phyloP scores from a whole-genome alignment of 2,888 invertebrate species.

The Drosophila demipolita region DNA sequence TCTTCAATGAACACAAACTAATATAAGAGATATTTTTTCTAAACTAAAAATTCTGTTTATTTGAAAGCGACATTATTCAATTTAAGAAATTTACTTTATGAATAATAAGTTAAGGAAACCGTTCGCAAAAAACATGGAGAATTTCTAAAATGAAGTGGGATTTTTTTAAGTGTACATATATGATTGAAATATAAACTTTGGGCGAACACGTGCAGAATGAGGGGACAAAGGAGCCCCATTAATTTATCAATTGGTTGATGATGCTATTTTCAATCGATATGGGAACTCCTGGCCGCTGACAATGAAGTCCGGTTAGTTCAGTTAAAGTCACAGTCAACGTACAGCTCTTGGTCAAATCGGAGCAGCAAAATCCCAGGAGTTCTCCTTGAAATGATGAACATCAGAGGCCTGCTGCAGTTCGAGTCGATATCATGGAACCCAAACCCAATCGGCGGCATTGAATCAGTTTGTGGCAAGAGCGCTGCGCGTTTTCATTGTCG shows the following conservation, averaged over 20 bases:
- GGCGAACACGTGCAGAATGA: not conserved
- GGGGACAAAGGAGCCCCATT: not conserved
- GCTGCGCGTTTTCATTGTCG: slow-evolving; percentile 62
- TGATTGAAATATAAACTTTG: not conserved
- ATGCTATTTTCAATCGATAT: not conserved
- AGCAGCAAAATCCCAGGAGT: not conserved
- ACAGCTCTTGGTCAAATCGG: not conserved
- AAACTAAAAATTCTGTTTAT: too few species aligned
- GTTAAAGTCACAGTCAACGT: not conserved
- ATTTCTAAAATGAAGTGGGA: too few species aligned
- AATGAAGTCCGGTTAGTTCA: not conserved
- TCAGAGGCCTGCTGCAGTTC: not conserved
- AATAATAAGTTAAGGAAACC: not conserved
- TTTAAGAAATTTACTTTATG: not conserved
- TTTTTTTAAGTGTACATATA: not conserved
- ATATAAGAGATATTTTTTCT: too few species aligned
- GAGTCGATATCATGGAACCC: not conserved
- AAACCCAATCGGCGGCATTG: not conserved
- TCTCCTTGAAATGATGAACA: not conserved
- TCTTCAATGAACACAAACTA: too few species aligned
- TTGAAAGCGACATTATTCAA: not conserved
- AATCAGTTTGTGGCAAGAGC: slow-evolving; percentile 41
- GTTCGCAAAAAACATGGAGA: too few species aligned
- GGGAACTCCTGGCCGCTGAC: not conserved
- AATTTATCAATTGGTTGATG: not conserved